These are phyloP conservation scores for Notoglanidium macrostoma DNA, from an alignment of 2,797 vertebrate species.

Conservation along the genomic window DNA sequence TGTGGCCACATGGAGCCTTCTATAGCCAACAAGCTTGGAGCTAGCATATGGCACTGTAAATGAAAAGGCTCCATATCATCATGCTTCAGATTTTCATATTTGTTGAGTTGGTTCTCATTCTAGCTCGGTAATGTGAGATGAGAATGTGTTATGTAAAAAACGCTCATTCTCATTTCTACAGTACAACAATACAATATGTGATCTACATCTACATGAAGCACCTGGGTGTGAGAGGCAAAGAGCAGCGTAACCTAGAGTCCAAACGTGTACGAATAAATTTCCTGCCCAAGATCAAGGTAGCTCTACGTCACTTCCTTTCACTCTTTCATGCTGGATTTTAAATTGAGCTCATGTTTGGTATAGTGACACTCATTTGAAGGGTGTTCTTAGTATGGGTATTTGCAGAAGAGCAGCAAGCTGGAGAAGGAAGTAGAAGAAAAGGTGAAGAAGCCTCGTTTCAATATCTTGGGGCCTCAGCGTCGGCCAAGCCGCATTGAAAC, in stretches of 20 bases:
- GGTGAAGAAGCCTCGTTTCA: constrained; percentile 89
- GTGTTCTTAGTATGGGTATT: constrained; percentile 14
- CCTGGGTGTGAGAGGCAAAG: constrained; percentile 91
- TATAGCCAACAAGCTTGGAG: constrained; percentile 24
- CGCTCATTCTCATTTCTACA: constrained; percentile 59
- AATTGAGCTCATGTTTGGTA: not conserved
- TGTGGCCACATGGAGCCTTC: constrained; percentile 35
- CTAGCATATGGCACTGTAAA: constrained; percentile 1
- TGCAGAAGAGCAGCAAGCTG: constrained; percentile 91
- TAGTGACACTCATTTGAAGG: not conserved
- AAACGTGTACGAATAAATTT: constrained; percentile 88
- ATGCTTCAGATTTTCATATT: not conserved
- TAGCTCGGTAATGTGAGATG: not conserved
- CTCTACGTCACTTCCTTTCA: not conserved
- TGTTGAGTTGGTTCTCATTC: not conserved
- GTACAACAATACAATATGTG: constrained; percentile 89
- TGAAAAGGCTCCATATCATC: not conserved
- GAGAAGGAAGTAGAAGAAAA: constrained; percentile 96
- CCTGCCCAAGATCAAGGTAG: constrained; percentile 93
- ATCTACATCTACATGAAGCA: constrained; percentile 95
- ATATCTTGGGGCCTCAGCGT: constrained; percentile 87
- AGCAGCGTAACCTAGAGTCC: constrained; percentile 89
- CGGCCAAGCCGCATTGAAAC: constrained; percentile 88
- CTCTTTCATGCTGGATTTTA: not conserved
- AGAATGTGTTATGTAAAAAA: not conserved